Percentiles rank a stretch among this genome's conserved stretches.
These are phyloP conservation scores for Mamestra configurata DNA, from an alignment of 1,140 invertebrate genomes.

Conservation along the genomic window DNA sequence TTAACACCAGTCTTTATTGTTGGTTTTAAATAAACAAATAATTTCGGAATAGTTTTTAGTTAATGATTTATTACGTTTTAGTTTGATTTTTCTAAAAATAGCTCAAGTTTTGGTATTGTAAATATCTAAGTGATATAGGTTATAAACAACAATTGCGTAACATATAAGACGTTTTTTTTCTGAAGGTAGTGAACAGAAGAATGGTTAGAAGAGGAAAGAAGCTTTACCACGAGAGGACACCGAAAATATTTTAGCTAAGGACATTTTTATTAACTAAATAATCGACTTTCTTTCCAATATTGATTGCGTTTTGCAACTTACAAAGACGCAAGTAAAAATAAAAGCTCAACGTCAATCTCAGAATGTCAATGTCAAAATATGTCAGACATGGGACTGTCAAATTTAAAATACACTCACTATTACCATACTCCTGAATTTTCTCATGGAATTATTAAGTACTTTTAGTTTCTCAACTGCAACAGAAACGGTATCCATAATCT, in stretches of 20 bases:
- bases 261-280: constrained; percentile 62
- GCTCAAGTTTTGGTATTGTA: constrained; percentile 42
- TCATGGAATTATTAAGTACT: no score
- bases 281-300: constrained; percentile 29
- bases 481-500: no score
- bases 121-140: constrained; percentile 63
- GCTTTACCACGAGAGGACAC: constrained; percentile 77
- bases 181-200: not conserved
- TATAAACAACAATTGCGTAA: constrained; percentile 82
- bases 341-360: not conserved
- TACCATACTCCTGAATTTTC: no score
- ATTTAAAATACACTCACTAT: no score
- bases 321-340: constrained; percentile 1
- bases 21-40: not conserved
- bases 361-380: constrained; percentile 8
- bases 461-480: no score
- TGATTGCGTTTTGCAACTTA: constrained; percentile 36
- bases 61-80: not conserved
- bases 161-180: constrained; percentile 48
- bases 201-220: not conserved
- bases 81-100: not conserved
- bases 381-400: not conserved
- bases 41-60: not conserved
- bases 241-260: constrained; percentile 82
- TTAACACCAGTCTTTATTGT: not conserved